Evolutionary conservation across 1,140 invertebrate genomes (phyloP), one percentile per base, ranked within the genome.

Genomic region (Chelonus insularis): DNA sequence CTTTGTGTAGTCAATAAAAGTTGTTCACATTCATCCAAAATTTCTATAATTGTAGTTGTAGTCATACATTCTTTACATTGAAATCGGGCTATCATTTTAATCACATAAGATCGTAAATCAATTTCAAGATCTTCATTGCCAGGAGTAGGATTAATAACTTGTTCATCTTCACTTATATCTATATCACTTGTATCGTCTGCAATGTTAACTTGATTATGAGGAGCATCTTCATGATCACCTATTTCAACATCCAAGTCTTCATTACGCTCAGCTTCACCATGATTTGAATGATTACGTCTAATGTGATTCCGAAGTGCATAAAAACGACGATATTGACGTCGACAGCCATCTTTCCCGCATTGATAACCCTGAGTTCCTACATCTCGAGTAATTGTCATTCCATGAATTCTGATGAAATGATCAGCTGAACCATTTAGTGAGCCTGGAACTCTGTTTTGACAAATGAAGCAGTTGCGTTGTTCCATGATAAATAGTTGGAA

Each of bases 21-120:
- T 16, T 32, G 11, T 29, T 58, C 56, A 34, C 21, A 58, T 20
- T 58, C 41, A 16, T 58, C 39, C 21, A 58, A 9, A 32, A 58
- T 32, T 45, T 58, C 7, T 8, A 9, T 6, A 18, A 58, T 9
- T 8, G 25, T 29, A 32, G 6, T 29, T 32, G 25, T 34, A 12
- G 56, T 58, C 56, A 58, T 58, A 11, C 23, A 47, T 29, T 5
- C 39, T 47, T 21, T 32, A 25, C 56, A 58, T 47, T 58, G 41
- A 34, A 58, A 58, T 20, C 41, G 21, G 8, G 41, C 41, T 4
- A 45, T 45, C 37, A 58, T 58, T 32, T 18, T n/a, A 43, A 43
- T 5, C 6, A 43, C 14, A 43, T 43, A 43, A 16, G 8, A 8
- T 6, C 41, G 41, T 18, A 43, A 16, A 18, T 43, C 14, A 43